Evolutionary conservation across 2,888 invertebrate species (phyloP).

Genomic region (Caenorhabditis angaria): DNA sequence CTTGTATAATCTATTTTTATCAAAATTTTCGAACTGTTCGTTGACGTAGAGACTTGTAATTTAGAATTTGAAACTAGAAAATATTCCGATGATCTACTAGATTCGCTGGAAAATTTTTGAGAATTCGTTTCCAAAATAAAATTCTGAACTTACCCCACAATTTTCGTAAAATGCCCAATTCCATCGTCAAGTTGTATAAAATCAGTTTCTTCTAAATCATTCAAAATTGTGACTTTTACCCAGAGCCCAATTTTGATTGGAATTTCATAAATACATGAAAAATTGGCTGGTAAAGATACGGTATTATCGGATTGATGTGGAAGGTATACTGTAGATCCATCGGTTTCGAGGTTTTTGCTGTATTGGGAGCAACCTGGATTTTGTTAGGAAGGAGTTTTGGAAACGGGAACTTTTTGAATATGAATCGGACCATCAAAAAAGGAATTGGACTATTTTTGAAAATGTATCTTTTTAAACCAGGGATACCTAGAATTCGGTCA

Average conservation of each 20-base stretch:
- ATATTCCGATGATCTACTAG: background rate
- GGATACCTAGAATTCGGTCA: too few species aligned
- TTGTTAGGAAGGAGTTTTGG: background rate
- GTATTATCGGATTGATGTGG: constrained; percentile 13
- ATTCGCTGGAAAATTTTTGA: background rate
- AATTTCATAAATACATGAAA: constrained; percentile 22
- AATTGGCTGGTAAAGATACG: constrained; percentile 17
- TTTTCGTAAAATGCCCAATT: background rate
- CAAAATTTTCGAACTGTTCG: background rate
- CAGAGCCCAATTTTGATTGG: background rate
- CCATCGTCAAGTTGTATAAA: constrained; percentile 7
- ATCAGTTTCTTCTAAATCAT: constrained; percentile 2
- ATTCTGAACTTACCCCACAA: background rate
- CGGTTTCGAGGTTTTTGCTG: background rate
- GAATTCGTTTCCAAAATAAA: background rate
- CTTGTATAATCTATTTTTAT: background rate
- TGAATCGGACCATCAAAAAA: background rate
- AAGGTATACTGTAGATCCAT: constrained; percentile 10
- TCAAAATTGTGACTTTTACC: constrained; percentile 1
- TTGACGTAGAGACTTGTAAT: background rate
- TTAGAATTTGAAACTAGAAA: background rate
- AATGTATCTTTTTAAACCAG: too few species aligned
- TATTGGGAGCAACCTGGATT: constrained; percentile 16
- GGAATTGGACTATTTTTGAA: too few species aligned
- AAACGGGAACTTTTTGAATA: background rate